phyloP scores from a whole-genome alignment of 1,140 invertebrate genomes.

The Eupristina koningsbergeri region DNA sequence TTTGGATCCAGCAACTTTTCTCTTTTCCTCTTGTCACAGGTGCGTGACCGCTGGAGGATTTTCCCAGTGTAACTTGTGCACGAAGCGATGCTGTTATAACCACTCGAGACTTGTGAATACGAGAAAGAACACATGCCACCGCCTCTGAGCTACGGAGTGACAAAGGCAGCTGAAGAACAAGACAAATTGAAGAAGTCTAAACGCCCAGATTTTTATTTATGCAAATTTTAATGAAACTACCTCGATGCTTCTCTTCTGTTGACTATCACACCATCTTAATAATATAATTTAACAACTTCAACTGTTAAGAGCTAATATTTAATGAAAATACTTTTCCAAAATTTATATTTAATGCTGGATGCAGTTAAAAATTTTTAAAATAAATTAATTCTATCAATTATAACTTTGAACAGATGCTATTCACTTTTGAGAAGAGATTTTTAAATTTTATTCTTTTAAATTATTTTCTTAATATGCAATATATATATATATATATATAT shows the following conservation, averaged over 20 bases:
- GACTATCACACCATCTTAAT: neutral
- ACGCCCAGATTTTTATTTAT: slow-evolving; percentile 47
- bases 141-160: neutral
- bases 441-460: too few species aligned
- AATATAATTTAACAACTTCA: neutral
- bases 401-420: too few species aligned
- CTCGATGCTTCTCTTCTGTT: neutral
- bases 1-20: slow-evolving; percentile 24
- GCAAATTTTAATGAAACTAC: slow-evolving; percentile 33
- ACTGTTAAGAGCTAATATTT: too few species aligned
- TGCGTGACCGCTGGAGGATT: slow-evolving; percentile 60
- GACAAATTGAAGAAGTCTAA: slow-evolving; percentile 47
- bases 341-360: too few species aligned
- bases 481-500: too few species aligned
- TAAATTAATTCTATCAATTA: too few species aligned
- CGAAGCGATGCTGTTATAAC: slow-evolving; percentile 57
- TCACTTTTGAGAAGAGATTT: too few species aligned
- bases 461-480: too few species aligned
- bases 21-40: slow-evolving; percentile 56
- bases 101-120: slow-evolving; percentile 47
- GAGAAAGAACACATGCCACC: neutral
- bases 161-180: slow-evolving; percentile 43
- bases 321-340: too few species aligned
- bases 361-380: too few species aligned
- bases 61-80: slow-evolving; percentile 57